Evolutionary conservation across 2,888 invertebrate species (phyloP), one percentile per base, ranked within the genome.

Genomic region (Hipparchia sbordonii): DNA sequence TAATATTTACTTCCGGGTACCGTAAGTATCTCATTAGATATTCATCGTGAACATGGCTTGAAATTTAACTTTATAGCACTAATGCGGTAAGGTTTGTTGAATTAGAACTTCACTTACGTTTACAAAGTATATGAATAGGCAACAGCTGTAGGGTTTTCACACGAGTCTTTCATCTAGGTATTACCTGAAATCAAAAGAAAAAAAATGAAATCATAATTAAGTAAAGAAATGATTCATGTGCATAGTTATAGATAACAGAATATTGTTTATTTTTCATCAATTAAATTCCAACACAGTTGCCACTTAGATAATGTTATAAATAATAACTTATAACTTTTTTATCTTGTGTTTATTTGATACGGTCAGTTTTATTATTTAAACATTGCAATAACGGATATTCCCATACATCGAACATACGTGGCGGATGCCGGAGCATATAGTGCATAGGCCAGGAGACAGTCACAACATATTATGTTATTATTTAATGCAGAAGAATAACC

Each of bases 371-470:
- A 72, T 72, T 63, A 68, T 51, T 48, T 8, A 72, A 52, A 59
- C 33, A 70, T 57, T 67, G 59, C 57, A 67, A 23, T 62, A 70
- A 62, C 70, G 70, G 74, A 72, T 72, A 72, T 74, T 72, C 74
- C 63, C 74, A 74, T 70, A 69, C 52, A 72, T n/a, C 65, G 46
- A 66, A 48, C 60, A 48, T 23, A 67, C 61, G 12, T 52, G 69
- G 65, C 74, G 74, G 74, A 74, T 72, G 74, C 67, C 33, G 72
- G 67, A 39, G 67, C 62, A 66, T 39, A 66, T 39, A 69, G 61
- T 54, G 66, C 60, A 74, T 65, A 60, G 61, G 33, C 71, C 23
- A 59, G 39, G 67, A 67, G 46, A 57, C 23, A 13, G 59, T 57
- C 10, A 59, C 23, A 0, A 39, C 39, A 48, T 56, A 9, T 56